These are phyloP conservation scores for Phlogophora meticulosa DNA, from an alignment of 2,888 invertebrate genomes.

Conservation along the genomic window DNA sequence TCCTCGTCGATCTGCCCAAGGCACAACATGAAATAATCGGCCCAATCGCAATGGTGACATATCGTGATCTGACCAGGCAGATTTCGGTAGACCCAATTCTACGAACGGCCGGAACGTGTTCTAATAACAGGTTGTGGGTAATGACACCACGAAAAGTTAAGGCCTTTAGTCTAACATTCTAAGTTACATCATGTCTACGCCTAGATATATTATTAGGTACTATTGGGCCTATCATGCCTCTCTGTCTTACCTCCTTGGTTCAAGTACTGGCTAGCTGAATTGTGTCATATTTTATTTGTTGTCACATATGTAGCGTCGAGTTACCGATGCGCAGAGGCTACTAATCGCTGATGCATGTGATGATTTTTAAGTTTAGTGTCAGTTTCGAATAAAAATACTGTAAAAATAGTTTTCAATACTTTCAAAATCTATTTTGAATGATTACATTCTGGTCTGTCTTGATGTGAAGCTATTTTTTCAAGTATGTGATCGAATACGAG, in stretches of 20 bases:
- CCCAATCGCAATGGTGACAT: no score
- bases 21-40: no score
- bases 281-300: neutral
- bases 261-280: conserved; percentile 31
- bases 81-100: no score
- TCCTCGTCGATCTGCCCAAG: no score
- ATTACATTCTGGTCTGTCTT: neutral
- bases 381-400: conserved; percentile 1
- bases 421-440: conserved; percentile 6
- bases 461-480: conserved; percentile 9
- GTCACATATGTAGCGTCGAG: neutral
- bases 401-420: neutral
- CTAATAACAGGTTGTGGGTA: no score
- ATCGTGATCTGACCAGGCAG: no score
- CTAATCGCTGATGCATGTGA: neutral
- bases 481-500: conserved; percentile 30
- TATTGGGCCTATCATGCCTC: no score
- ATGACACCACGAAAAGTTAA: no score
- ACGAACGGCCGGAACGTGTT: no score
- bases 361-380: neutral
- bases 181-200: no score
- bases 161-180: no score
- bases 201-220: no score
- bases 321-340: neutral
- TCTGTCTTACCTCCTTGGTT: conserved; percentile 1